Conservation (phyloP, 2,797 vertebrate genomes). For the Phaenicophaeus curvirostris region DNA sequence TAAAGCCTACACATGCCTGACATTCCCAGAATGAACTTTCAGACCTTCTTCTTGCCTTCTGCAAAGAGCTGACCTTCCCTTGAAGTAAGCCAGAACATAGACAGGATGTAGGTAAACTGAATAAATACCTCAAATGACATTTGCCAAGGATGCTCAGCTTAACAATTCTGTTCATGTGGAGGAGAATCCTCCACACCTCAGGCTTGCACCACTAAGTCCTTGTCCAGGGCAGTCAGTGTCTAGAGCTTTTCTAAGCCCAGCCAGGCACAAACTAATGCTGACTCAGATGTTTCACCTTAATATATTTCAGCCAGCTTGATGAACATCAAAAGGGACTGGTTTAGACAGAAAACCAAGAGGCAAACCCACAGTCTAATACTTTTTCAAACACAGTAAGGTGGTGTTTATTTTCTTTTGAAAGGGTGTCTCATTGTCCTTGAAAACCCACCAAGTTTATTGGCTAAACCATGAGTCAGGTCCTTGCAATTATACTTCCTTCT, state of each 20-base stretch:
- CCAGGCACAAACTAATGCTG: no score
- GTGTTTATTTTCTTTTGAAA: background rate
- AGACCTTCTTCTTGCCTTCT: background rate
- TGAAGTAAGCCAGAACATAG: background rate
- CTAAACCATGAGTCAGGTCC: background rate
- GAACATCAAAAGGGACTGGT: background rate
- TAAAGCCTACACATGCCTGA: background rate
- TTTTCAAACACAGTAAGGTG: background rate
- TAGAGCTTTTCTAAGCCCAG: background rate
- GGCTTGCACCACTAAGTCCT: no score
- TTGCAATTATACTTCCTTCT: background rate
- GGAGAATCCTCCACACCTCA: background rate
- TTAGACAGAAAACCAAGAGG: background rate
- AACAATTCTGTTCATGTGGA: background rate
- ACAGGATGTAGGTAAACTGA: background rate
- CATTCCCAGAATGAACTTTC: no score
- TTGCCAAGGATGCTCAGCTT: background rate
- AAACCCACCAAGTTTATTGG: background rate
- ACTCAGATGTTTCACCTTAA: background rate
- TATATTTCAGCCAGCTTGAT: background rate
- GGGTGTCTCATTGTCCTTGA: background rate
- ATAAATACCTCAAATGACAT: fast-evolving
- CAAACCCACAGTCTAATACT: background rate
- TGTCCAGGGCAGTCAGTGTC: no score
- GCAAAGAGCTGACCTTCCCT: background rate